Evolutionary conservation across 2,113 vertebrate genomes (phyloP), one percentile per base, ranked within the genome.

Genomic region (Alaudala cheleensis): DNA sequence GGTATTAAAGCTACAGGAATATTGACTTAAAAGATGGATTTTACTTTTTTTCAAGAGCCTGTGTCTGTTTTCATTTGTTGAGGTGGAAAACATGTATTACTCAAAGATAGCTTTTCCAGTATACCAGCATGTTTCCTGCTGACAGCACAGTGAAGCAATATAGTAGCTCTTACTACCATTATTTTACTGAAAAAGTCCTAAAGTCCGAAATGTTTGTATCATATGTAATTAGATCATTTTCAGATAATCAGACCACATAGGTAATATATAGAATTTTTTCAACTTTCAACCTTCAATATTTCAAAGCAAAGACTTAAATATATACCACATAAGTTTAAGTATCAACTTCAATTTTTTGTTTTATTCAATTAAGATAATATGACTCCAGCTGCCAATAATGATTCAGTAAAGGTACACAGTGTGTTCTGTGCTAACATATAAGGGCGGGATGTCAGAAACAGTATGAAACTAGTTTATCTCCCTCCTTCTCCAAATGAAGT

Each of bases 141-240:
- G 54, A 79, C 53, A 94, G 53, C 44, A 76, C 25, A 94, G 17
- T 71, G 54, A 39, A 88, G 58, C 84, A 92, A 92, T 86, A 86
- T 76, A 97, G 81, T 79, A 66, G 39, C 28, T 95, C 54, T 57
- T 95, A 39, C 45, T 80, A 67, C 61, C 91, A 56, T 39, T 93
- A 73, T 61, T 84, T 82, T 96, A 95, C 86, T 73, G 45, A 89
- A 92, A 91, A 91, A 65, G 24, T 81, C 69, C 70, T 79, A 72
- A 90, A 89, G 88, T 87, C 54, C 16, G 70, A 31, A 51, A 33
- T 77, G 70, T 95, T 94, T 81, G 16, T 71, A 26, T 42, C 88
- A 21, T 33, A 65, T 25, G 6, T 56, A 86, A 86, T 93, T 78
- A 89, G 42, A 93, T 85, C 2, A 83, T 94, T 73, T 95, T 95